A percentile compares a stretch with the other conserved stretches of the same genome.
Conservation (phyloP, 2,797 vertebrate genomes). For the Mastacembelus armatus region DNA sequence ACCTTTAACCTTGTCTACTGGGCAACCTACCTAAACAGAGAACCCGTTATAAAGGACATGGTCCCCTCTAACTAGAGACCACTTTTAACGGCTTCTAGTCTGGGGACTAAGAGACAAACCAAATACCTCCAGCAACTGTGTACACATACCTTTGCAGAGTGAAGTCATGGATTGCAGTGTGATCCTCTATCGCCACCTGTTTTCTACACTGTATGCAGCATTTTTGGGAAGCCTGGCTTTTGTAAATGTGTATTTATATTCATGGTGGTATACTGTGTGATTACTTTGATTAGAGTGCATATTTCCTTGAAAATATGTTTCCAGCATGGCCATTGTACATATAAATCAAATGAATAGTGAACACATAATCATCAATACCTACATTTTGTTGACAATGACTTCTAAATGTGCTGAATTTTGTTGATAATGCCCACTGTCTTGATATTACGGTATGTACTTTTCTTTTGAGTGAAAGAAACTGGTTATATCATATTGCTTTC, state of each 20-base stretch:
- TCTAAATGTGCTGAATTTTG: constrained; percentile 64
- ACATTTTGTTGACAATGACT: constrained; percentile 61
- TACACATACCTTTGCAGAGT: constrained; percentile 83
- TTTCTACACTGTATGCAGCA: constrained; percentile 84
- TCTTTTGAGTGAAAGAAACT: constrained; percentile 53
- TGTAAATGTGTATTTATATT: constrained; percentile 84
- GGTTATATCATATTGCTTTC: constrained; percentile 30
- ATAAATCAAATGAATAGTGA: constrained; percentile 51
- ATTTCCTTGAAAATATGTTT: constrained; percentile 73
- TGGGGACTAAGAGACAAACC: constrained; percentile 81
- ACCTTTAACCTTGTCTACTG: constrained; percentile 98
- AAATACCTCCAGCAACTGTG: constrained; percentile 95
- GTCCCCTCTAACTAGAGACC: constrained; percentile 88
- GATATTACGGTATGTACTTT: constrained; percentile 55
- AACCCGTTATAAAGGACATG: constrained; percentile 94
- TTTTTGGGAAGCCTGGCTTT: constrained; percentile 83
- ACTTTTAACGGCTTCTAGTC: constrained; percentile 71
- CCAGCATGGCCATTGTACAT: constrained; percentile 70
- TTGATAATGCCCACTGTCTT: constrained; percentile 43
- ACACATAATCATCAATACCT: constrained; percentile 42
- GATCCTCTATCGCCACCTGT: constrained; percentile 77
- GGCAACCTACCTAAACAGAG: constrained; percentile 98
- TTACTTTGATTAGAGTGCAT: constrained; percentile 74
- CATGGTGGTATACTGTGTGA: constrained; percentile 70
- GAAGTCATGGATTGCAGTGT: constrained; percentile 76